Base-by-base conservation (phyloP, 2,888 invertebrate species). In the Pristionchus entomophagus region DNA sequence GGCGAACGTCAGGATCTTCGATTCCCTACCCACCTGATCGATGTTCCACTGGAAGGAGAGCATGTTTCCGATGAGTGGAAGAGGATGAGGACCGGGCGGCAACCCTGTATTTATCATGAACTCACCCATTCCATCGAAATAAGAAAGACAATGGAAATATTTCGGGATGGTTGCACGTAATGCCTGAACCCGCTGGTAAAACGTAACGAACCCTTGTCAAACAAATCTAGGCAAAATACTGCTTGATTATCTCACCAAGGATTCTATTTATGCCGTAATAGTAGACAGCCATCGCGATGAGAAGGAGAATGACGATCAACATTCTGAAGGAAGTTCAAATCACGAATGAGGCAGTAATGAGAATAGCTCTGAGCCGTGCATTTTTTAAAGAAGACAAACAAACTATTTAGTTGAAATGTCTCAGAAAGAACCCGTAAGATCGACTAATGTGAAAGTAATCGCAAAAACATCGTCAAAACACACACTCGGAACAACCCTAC, bases 31-130 rank as follows among this genome's bases (percentile, higher is more conserved):
- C 26, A 78, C 78, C 78, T 78, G 19, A 49, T 78, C 78, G 17
- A 78, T 78, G 4, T 51, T 49, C 45, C 51, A 78, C 2, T 78
- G 14, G 49, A 78, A 49, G 17, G 29, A 29, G 12, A 49, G 51
- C 78, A 78, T 78, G n/a, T 78, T 78, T 5, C 78, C 78, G 19
- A 78, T 14, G 49, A 78, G n/a, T 1, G 78, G 78, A 29, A 78
- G 78, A 19, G 78, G 78, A 26, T 45, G 78, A 26, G 78, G 78
- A 29, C 78, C 78, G 29, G 78, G 78, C 29, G 78, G 78, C 0
- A 78, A 26, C 22, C 78, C 78, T 78, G 49, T 5, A 49, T 2
- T 26, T 2, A 62, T n/a, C n/a, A n/a, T n/a, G 62, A 26, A 62
- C 22, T 22, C 53, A 53, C 14, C 53, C 4, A 53, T 4, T 4